phyloP scores from a whole-genome alignment of 1,140 invertebrate genomes.

The Calliphora vicina region DNA sequence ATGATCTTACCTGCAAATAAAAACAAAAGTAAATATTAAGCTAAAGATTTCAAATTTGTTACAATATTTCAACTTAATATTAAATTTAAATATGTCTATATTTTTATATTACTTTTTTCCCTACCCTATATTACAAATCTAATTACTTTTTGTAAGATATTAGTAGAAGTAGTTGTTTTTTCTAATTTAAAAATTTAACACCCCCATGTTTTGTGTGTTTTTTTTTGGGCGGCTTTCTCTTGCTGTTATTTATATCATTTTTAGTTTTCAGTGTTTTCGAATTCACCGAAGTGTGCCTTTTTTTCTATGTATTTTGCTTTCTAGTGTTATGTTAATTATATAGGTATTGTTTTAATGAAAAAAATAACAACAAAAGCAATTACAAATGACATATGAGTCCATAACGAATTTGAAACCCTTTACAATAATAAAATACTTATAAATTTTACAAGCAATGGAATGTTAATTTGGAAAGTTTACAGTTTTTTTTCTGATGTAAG shows the following conservation, averaged over 20 bases:
- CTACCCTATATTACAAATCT: not conserved
- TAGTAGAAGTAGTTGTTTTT: too few relatives aligned
- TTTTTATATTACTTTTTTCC: not conserved
- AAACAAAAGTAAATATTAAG: too few relatives aligned
- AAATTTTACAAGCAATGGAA: too few relatives aligned
- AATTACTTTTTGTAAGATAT: not conserved
- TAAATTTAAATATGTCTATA: too few relatives aligned
- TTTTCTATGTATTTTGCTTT: not conserved
- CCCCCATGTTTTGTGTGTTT: not conserved
- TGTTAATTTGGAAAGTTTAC: too few relatives aligned
- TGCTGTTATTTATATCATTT: too few relatives aligned
- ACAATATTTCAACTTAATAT: too few relatives aligned
- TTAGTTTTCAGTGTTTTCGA: not conserved
- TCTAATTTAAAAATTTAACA: not conserved
- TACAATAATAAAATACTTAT: too few relatives aligned
- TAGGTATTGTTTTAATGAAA: not conserved
- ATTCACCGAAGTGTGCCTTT: not conserved
- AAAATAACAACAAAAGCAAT: not conserved
- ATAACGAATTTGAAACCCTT: too few relatives aligned
- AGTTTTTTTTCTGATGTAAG: too few relatives aligned
- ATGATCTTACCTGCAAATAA: not conserved
- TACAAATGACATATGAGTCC: not conserved
- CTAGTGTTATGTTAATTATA: slow-evolving; percentile 1
- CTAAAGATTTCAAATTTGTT: not conserved
- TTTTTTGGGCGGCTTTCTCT: not conserved